These are phyloP conservation scores for Meta bourneti DNA, from an alignment of 2,888 invertebrate genomes.

Conservation along the genomic window DNA sequence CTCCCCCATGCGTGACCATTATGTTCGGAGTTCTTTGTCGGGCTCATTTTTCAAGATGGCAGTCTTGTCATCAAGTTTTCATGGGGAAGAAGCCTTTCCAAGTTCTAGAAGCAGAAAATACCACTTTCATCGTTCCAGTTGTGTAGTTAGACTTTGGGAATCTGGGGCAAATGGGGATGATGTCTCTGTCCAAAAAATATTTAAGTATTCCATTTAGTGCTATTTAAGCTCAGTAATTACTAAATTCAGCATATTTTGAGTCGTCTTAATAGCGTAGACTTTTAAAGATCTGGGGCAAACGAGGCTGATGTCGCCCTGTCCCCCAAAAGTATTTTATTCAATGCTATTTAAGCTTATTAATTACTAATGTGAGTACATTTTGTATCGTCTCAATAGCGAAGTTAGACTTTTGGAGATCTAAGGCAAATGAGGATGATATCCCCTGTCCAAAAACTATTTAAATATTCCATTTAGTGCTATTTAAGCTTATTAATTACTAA, in stretches of 20 bases:
- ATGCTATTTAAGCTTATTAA: no score
- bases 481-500: no score
- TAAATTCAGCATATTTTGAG: background rate
- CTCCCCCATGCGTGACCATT: constrained; percentile 14
- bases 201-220: background rate
- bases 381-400: no score
- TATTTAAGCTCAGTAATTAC: background rate
- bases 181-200: background rate
- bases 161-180: background rate
- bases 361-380: no score
- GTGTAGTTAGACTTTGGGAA: background rate
- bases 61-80: constrained; percentile 27
- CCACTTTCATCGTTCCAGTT: background rate
- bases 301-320: no score
- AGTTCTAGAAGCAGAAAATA: background rate
- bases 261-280: no score
- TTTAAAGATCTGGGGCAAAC: no score
- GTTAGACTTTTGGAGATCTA: no score
- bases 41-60: constrained; percentile 16
- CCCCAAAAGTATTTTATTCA: no score
- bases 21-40: constrained; percentile 3
- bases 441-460: no score
- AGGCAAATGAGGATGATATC: no score
- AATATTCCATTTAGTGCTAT: no score
- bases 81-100: background rate